A percentile compares a stretch with the other conserved stretches of the same genome.
phyloP scores from a whole-genome alignment of 2,113 vertebrate species.

The Acrocephalus kingi region DNA sequence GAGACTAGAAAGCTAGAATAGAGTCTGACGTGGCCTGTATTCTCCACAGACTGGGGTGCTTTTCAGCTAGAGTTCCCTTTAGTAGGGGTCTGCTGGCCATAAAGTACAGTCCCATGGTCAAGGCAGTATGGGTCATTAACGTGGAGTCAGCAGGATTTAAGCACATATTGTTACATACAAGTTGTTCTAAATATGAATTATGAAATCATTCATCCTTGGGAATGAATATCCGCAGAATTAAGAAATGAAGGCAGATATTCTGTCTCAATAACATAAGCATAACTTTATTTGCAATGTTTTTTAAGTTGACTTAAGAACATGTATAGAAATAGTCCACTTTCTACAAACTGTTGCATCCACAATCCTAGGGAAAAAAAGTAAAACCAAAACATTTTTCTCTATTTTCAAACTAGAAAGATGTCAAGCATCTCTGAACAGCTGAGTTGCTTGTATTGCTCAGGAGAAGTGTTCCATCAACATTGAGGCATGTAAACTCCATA shows the following conservation, averaged over 20 bases:
- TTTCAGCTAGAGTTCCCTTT: not conserved
- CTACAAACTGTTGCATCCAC: not conserved
- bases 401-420: not conserved
- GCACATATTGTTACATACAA: not conserved
- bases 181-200: not conserved
- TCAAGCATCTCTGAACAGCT: not conserved
- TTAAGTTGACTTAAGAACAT: not conserved
- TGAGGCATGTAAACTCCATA: not conserved
- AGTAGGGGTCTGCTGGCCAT: not conserved
- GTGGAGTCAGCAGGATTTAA: not conserved
- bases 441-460: not conserved
- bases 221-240: not conserved
- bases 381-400: not conserved
- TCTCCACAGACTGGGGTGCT: not conserved
- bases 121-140: not conserved
- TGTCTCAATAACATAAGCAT: not conserved
- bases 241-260: not conserved
- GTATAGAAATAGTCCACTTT: not conserved
- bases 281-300: not conserved
- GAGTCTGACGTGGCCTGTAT: not conserved
- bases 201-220: not conserved
- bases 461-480: not conserved
- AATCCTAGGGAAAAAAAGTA: not conserved
- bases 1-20: not conserved
- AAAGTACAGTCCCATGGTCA: not conserved